A percentile compares a stretch with the other conserved stretches of the same genome.
Conservation (phyloP, 2,113 vertebrate species). For the Camelus dromedarius region DNA sequence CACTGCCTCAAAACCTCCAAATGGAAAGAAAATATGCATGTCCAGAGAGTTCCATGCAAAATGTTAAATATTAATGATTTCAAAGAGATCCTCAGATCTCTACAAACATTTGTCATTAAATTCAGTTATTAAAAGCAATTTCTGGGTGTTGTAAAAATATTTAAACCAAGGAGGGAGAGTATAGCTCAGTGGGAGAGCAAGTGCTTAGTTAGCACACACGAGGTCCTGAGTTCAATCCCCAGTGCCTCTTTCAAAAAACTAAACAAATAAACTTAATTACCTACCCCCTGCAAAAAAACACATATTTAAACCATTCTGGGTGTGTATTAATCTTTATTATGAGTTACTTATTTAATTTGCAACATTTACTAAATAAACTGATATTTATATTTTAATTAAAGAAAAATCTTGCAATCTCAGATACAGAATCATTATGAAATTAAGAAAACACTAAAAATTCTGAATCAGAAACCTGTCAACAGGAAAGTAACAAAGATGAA, state of each 20-base stretch:
- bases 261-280: no score
- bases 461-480: constrained; percentile 53
- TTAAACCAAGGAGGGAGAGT: not conserved
- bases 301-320: not conserved
- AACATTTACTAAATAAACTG: not conserved
- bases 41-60: constrained; percentile 9
- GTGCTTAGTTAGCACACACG: no score
- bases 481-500: not conserved
- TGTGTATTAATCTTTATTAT: constrained; percentile 21
- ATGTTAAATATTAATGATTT: constrained; percentile 50
- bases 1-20: constrained; percentile 1
- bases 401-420: not conserved
- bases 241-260: no score
- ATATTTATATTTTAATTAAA: constrained; percentile 27
- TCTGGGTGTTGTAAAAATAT: not conserved
- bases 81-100: constrained; percentile 13
- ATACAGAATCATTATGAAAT: constrained; percentile 45
- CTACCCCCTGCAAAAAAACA: no score
- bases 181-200: no score
- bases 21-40: constrained; percentile 17
- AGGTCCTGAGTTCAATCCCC: no score
- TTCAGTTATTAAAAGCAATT: not conserved
- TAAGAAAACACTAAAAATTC: constrained; percentile 44
- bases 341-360: constrained; percentile 41
- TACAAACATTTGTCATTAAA: not conserved